These are phyloP conservation scores for Galeopterus variegatus DNA, from an alignment of 2,113 vertebrate species.

Conservation along the genomic window DNA sequence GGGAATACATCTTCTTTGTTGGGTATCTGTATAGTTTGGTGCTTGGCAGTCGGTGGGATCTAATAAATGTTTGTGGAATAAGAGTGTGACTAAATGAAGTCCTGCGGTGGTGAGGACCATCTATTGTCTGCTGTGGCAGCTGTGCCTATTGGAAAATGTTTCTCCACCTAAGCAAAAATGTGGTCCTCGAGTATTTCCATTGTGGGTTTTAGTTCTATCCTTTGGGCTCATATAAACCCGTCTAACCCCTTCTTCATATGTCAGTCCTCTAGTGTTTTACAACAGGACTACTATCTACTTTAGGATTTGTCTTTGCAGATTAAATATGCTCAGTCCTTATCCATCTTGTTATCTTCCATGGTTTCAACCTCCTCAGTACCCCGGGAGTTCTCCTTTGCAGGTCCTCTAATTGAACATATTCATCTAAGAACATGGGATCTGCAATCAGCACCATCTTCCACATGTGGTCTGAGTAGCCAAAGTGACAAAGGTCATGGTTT, in stretches of 20 bases:
- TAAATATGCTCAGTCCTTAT: neutral
- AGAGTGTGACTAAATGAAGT: neutral
- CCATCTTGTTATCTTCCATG: rapidly evolving
- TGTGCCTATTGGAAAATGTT: neutral
- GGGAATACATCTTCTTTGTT: neutral
- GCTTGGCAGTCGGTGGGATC: neutral
- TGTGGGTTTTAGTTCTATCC: neutral
- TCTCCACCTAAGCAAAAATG: neutral
- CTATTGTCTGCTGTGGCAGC: neutral
- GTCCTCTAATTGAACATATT: rapidly evolving
- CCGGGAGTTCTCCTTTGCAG: neutral
- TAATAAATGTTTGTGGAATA: neutral
- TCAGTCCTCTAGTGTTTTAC: neutral
- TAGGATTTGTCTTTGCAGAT: neutral
- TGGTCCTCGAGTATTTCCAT: neutral
- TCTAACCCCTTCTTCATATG: neutral
- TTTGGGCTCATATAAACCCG: neutral
- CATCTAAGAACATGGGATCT: neutral
- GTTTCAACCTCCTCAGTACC: neutral
- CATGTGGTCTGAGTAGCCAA: neutral
- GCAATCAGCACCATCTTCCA: neutral
- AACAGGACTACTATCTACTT: no score
- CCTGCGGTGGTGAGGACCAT: no score
- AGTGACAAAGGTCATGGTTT: neutral
- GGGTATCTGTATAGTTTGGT: neutral